Evolutionary conservation across 2,113 vertebrate genomes (phyloP), one percentile per base, ranked within the genome.

Genomic region (Sceloporus tristichus): DNA sequence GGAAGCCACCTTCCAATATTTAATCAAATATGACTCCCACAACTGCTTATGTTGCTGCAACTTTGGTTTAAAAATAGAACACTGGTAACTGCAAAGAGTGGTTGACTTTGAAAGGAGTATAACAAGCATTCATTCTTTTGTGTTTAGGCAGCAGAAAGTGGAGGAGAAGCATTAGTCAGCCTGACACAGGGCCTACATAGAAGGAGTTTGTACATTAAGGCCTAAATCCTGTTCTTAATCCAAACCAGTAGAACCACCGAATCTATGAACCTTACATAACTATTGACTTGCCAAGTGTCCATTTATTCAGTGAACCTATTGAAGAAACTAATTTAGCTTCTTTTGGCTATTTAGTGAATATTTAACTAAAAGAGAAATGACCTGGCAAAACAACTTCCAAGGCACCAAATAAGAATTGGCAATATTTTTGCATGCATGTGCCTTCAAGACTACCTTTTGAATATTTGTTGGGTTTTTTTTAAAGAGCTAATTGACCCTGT

Each of bases 31-130:
- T 66, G 59, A 84, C 88, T 90, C 16, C 85, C 19, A 1, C 80
- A 89, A 80, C 77, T 76, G 85, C 85, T 79, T 87, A 27, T 25
- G 0, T 70, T 92, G 76, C 87, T 89, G 71, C n/a, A 79, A 78
- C 80, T 62, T 84, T 19, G 1, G 56, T 87, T 94, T 75, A 95
- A 94, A 94, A 89, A 91, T 91, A 71, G 92, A 90, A 73, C 23
- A n/a, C 13, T n/a, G 48, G 85, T 16, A 40, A 40, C 56, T 29
- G 10, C 7, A 7, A 29, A 21, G 1, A 71, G 68, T 70, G 23
- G 66, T 68, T 54, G 40, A 85, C 70, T 90, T 88, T 54, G 42
- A 27, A 21, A 86, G 85, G 29, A 27, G 7, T 0, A 0, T 38
- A 82, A 84, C 29, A 23, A 40, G 77, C 54, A 16, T n/a, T 80